Percentiles rank a stretch among this genome's conserved stretches.
Evolutionary conservation across 1,140 invertebrate species (phyloP).

Genomic region (Calephelis virginiensis): DNA sequence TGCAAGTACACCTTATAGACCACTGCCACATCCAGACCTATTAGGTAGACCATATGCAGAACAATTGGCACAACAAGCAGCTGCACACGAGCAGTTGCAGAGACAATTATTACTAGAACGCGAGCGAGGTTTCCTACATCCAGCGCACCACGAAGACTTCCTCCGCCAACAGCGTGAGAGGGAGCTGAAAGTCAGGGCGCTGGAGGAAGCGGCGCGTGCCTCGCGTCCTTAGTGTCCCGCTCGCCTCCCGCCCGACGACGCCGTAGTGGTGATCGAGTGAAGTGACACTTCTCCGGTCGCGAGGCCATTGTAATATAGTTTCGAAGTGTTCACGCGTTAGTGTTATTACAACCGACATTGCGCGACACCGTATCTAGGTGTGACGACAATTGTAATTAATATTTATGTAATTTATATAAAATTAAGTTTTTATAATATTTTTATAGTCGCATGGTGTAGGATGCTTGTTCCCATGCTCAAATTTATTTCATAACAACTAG

Average conservation of each 20-base stretch:
- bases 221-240: conserved; percentile 80
- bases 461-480: conserved; percentile 76
- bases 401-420: conserved; percentile 63
- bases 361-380: conserved; percentile 49
- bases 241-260: conserved; percentile 40
- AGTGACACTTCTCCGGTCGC: conserved; percentile 34
- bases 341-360: conserved; percentile 36
- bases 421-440: conserved; percentile 73
- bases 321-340: conserved; percentile 48
- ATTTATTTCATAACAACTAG: conserved; percentile 73
- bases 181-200: conserved; percentile 89
- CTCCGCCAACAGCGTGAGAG: conserved; percentile 89
- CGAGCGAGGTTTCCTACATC: conserved; percentile 80
- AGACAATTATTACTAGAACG: conserved; percentile 91
- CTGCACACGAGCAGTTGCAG: conserved; percentile 91
- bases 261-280: conserved; percentile 52
- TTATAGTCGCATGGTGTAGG: conserved; percentile 74
- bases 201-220: conserved; percentile 91
- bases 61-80: conserved; percentile 88
- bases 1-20: conserved; percentile 72
- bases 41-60: conserved; percentile 90
- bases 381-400: conserved; percentile 70
- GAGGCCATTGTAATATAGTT: conserved; percentile 39
- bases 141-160: conserved; percentile 90
- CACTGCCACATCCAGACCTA: conserved; percentile 85